phyloP scores from a whole-genome alignment of 2,888 invertebrate species.

The Agonum fuliginosum region DNA sequence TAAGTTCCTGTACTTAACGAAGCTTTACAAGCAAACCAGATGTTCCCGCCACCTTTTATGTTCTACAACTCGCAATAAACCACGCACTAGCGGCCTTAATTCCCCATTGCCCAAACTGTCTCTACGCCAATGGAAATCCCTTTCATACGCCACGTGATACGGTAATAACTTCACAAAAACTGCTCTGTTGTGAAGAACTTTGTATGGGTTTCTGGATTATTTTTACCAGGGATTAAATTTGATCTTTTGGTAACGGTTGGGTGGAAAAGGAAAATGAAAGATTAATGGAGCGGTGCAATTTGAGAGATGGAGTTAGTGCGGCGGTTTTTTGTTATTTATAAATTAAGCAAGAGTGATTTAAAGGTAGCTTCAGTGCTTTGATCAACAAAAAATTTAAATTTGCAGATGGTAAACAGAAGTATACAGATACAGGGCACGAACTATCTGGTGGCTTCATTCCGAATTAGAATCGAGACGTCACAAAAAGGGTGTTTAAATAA shows the following conservation, averaged over 20 bases:
- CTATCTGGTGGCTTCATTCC: no score
- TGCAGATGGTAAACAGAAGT: no score
- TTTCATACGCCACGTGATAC: constrained; percentile 9
- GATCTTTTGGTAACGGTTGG: constrained; percentile 11
- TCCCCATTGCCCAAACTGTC: background rate
- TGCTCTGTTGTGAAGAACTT: background rate
- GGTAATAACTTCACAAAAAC: constrained; percentile 11
- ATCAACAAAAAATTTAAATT: no score
- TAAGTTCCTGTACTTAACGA: background rate
- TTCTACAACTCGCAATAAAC: background rate
- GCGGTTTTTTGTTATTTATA: constrained; percentile 10
- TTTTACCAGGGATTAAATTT: constrained; percentile 6
- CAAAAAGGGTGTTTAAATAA: no score
- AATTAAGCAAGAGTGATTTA: background rate
- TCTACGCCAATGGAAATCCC: background rate
- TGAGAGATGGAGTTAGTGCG: background rate
- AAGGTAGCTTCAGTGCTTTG: no score
- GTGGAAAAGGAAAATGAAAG: background rate
- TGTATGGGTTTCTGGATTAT: constrained; percentile 4
- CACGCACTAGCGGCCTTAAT: constrained; percentile 3
- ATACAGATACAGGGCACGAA: no score
- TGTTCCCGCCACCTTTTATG: background rate
- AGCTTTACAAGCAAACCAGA: background rate
- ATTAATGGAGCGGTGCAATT: constrained; percentile 8
- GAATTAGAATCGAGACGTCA: no score